Percentiles rank a stretch among this genome's conserved stretches.
These are phyloP conservation scores for Nephila pilipes DNA, from an alignment of 1,140 invertebrate genomes.

Conservation along the genomic window DNA sequence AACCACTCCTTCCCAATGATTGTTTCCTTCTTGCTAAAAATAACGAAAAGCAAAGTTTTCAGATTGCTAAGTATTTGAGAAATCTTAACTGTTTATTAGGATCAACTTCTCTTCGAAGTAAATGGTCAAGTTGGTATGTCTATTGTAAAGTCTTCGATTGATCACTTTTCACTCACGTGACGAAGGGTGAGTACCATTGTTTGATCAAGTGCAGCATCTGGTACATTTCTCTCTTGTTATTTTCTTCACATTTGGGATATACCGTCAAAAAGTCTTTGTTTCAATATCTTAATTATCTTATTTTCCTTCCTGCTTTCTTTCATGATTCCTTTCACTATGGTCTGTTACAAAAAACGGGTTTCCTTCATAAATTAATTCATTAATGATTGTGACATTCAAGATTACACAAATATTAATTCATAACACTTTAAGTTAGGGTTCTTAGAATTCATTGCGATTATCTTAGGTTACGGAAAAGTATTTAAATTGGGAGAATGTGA, in stretches of 20 bases:
- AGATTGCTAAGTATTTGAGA: neutral
- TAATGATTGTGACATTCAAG: neutral
- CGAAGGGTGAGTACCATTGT: conserved; percentile 40
- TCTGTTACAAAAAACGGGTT: neutral
- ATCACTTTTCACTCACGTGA: conserved; percentile 43
- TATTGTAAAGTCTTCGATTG: neutral
- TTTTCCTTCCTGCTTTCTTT: neutral
- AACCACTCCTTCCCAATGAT: neutral
- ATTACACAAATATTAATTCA: no score
- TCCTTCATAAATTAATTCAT: neutral
- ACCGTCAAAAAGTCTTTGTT: conserved; percentile 45
- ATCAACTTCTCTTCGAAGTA: neutral
- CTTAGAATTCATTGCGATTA: no score
- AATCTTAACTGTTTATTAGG: neutral
- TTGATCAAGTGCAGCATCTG: conserved; percentile 44
- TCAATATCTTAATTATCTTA: neutral
- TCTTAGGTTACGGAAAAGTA: no score
- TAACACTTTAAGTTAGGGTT: no score
- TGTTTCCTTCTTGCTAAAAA: neutral
- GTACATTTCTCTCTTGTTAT: conserved; percentile 24
- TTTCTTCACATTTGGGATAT: neutral
- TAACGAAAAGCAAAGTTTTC: neutral
- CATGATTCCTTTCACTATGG: neutral
- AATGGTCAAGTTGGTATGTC: conserved; percentile 31
- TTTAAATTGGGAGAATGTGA: no score